These are phyloP conservation scores for Girardinus metallicus DNA, from an alignment of 2,797 vertebrate genomes.

Conservation along the genomic window DNA sequence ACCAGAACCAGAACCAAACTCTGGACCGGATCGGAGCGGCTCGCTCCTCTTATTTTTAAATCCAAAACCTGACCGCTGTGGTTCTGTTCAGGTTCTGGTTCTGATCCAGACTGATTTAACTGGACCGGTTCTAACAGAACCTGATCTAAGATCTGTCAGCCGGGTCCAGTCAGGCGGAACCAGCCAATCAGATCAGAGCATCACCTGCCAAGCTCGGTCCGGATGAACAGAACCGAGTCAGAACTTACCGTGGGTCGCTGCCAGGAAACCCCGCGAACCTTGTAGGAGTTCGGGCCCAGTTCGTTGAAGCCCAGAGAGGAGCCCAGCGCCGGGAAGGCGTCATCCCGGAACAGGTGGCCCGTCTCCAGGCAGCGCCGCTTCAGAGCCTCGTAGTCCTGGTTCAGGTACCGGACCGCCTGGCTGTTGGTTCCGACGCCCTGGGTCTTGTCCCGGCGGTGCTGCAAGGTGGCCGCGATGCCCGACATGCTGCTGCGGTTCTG, in stretches of 20 bases:
- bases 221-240: background rate
- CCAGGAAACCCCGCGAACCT: conserved; percentile 80
- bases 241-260: conserved; percentile 73
- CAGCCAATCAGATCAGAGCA: background rate
- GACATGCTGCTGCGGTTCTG: conserved; percentile 67
- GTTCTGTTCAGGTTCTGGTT: background rate
- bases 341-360: conserved; percentile 82
- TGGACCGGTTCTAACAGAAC: background rate
- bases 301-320: conserved; percentile 85
- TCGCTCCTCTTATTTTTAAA: too few species aligned
- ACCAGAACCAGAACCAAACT: too few species aligned
- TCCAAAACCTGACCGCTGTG: background rate
- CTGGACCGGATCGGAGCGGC: too few species aligned
- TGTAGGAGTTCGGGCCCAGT: conserved; percentile 80
- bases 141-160: background rate
- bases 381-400: conserved; percentile 83
- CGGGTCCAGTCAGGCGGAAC: background rate
- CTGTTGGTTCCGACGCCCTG: conserved; percentile 77
- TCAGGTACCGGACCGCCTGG: conserved; percentile 74
- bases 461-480: conserved; percentile 76
- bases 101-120: background rate
- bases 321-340: conserved; percentile 75
- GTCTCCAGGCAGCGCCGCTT: conserved; percentile 74
- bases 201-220: background rate
- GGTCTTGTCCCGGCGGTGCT: conserved; percentile 64